Conservation (phyloP, 2,888 invertebrate genomes). For the Rotaria magnacalcarata region DNA sequence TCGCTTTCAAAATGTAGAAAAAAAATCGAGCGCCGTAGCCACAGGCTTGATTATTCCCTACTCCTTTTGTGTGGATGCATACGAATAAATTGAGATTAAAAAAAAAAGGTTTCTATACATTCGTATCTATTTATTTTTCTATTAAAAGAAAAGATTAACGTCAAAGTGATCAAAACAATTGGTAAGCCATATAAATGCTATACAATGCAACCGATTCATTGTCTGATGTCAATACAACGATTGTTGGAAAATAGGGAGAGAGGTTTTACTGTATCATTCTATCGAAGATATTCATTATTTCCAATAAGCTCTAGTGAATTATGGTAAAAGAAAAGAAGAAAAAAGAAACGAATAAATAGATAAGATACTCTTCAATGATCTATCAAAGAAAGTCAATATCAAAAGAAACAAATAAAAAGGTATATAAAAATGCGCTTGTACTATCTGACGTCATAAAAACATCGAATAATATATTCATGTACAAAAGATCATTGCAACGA, state of each 20-base stretch:
- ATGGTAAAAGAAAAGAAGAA: neutral
- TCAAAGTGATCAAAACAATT: no score
- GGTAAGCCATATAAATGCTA: no score
- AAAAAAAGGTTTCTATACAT: no score
- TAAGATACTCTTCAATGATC: neutral
- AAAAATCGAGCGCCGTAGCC: no score
- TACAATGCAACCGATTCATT: neutral
- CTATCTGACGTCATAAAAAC: conserved; percentile 17
- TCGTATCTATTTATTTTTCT: no score
- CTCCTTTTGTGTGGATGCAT: no score
- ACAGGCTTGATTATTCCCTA: no score
- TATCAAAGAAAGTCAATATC: neutral
- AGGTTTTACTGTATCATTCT: neutral
- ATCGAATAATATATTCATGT: neutral
- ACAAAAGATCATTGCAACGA: neutral
- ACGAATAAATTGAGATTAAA: no score
- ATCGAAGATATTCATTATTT: neutral
- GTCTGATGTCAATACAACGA: neutral
- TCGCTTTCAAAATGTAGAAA: no score
- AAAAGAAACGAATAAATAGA: neutral
- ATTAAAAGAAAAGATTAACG: no score
- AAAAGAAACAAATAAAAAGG: no score
- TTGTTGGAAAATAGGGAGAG: neutral
- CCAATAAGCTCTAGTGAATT: neutral
- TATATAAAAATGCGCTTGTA: neutral